These are phyloP conservation scores for Euwallacea fornicatus DNA, from an alignment of 1,140 invertebrate genomes.

Conservation along the genomic window DNA sequence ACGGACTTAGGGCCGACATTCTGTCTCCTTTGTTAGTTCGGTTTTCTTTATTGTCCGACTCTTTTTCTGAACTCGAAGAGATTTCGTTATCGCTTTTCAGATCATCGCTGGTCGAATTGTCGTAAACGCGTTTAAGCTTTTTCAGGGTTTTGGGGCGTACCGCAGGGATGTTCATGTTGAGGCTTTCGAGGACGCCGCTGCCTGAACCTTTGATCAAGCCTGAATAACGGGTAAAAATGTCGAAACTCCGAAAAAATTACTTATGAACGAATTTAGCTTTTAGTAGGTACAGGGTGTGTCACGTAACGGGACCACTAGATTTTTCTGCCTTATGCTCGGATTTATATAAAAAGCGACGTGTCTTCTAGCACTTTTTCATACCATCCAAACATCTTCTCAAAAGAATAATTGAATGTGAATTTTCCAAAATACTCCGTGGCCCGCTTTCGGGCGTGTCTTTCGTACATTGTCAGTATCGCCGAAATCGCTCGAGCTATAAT, in stretches of 20 bases:
- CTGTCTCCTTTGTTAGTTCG: constrained; percentile 61
- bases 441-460: too few species aligned
- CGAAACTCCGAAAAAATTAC: too few species aligned
- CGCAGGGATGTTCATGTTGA: constrained; percentile 61
- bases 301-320: not conserved
- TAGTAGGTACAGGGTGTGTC: too few species aligned
- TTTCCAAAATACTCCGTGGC: too few species aligned
- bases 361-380: too few species aligned
- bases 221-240: constrained; percentile 48
- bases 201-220: constrained; percentile 74
- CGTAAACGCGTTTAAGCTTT: constrained; percentile 67
- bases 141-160: constrained; percentile 74
- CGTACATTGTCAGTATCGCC: too few species aligned
- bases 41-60: constrained; percentile 55
- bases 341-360: too few species aligned
- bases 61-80: constrained; percentile 51
- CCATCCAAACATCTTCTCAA: too few species aligned
- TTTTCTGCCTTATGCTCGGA: too few species aligned
- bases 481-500: too few species aligned
- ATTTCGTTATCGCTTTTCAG: constrained; percentile 54
- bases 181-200: constrained; percentile 62
- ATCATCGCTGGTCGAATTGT: constrained; percentile 53
- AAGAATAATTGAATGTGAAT: too few species aligned
- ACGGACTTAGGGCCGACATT: constrained; percentile 78
- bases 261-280: too few species aligned